Evolutionary conservation across 2,797 vertebrate genomes (phyloP).

Genomic region (Oreochromis mossambicus): DNA sequence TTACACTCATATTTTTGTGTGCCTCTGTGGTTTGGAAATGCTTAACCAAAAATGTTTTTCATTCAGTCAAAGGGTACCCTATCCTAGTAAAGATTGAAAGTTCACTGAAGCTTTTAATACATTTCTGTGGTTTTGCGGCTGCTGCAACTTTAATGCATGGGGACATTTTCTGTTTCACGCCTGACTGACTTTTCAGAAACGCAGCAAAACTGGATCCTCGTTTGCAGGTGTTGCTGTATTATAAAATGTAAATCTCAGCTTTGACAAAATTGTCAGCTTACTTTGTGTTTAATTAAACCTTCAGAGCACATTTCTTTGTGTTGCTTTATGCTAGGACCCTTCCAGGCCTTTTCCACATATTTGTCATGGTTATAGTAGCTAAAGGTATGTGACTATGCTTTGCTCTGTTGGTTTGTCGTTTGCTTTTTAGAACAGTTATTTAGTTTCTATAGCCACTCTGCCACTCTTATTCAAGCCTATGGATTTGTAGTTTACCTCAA

Average conservation of each 20-base stretch:
- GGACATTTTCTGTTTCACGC: conserved; percentile 19
- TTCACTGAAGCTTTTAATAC: conserved; percentile 19
- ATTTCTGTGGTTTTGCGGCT: not conserved
- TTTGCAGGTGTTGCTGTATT: not conserved
- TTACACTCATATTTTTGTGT: not conserved
- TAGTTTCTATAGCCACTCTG: not conserved
- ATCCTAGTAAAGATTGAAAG: not conserved
- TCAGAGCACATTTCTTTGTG: not conserved
- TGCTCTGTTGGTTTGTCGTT: not conserved
- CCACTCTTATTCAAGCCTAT: not conserved
- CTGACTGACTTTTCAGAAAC: conserved; percentile 3
- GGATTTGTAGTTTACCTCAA: not conserved
- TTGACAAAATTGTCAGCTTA: not conserved
- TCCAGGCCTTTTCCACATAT: not conserved
- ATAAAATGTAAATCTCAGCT: not conserved
- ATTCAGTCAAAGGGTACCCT: not conserved
- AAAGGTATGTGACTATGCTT: not conserved
- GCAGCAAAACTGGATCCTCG: not conserved
- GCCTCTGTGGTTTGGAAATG: not conserved
- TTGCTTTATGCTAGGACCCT: not conserved
- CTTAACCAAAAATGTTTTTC: not conserved
- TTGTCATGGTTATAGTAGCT: not conserved
- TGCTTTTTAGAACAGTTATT: not conserved
- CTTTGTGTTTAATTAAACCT: not conserved
- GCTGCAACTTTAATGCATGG: conserved; percentile 28